These are phyloP conservation scores for Zelleria hepariella DNA, from an alignment of 2,888 invertebrate genomes.

Conservation along the genomic window DNA sequence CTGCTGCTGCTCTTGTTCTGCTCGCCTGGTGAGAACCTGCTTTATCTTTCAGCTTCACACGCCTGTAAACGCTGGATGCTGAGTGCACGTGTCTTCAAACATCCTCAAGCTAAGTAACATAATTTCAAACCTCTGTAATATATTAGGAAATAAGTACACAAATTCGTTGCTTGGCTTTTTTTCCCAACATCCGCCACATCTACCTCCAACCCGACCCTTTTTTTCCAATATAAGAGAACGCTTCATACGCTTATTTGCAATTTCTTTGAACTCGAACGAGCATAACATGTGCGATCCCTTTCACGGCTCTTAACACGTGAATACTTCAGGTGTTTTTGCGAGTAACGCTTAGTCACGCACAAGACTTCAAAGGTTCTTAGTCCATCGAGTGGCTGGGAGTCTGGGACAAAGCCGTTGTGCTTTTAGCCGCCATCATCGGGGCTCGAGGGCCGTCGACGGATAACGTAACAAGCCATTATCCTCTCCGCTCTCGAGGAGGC, in stretches of 20 bases:
- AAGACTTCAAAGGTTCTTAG: slow-evolving; percentile 13
- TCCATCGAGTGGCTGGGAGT: not conserved
- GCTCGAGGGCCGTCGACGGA: not conserved
- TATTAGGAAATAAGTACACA: too few species aligned
- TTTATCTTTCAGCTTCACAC: not conserved
- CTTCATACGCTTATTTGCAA: not conserved
- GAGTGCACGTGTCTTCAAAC: not conserved
- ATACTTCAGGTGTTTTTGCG: not conserved
- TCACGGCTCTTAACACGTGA: not conserved
- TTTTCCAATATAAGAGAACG: not conserved
- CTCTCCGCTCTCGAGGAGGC: not conserved
- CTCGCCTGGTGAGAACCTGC: slow-evolving; percentile 51
- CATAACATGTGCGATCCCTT: not conserved
- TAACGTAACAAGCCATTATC: slow-evolving; percentile 1
- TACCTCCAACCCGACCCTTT: not conserved
- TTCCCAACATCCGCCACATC: not conserved
- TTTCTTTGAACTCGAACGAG: not conserved
- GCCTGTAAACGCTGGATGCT: not conserved
- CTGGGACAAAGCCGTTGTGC: slow-evolving; percentile 1
- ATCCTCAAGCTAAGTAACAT: not conserved
- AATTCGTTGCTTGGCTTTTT: not conserved
- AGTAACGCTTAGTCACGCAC: slow-evolving; percentile 11
- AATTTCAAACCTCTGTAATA: not conserved
- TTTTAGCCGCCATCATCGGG: slow-evolving; percentile 1
- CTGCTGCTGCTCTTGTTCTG: slow-evolving; percentile 58